Conservation (phyloP, 2,113 vertebrate genomes). For the Daboia siamensis region DNA sequence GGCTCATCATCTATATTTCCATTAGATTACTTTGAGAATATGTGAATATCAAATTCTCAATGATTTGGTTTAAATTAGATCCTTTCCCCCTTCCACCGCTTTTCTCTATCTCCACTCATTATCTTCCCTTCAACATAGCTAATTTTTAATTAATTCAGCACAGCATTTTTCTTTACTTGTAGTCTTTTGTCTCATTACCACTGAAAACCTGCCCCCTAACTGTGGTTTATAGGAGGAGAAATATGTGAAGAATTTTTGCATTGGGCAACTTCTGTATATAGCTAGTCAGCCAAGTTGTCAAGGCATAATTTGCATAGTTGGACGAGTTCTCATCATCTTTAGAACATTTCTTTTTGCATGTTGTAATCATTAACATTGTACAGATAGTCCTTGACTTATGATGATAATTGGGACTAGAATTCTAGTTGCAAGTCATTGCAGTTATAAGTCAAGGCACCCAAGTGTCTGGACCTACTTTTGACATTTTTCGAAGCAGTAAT, state of each 20-base stretch:
- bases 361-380: slow-evolving; percentile 28
- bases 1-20: background rate
- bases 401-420: too few species aligned
- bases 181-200: slow-evolving; percentile 33
- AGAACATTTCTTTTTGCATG: background rate
- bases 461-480: too few species aligned
- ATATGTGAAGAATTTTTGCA: background rate
- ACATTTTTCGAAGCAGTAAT: too few species aligned
- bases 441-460: slow-evolving; percentile 33
- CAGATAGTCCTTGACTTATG: too few species aligned
- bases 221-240: background rate
- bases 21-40: background rate
- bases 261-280: background rate
- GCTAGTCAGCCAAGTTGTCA: background rate
- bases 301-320: background rate
- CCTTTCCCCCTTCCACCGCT: slow-evolving; percentile 35
- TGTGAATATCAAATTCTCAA: background rate
- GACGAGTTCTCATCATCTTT: background rate
- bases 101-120: background rate
- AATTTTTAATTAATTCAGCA: background rate
- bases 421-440: background rate
- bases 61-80: background rate
- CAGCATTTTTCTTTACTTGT: slow-evolving; percentile 49
- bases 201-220: background rate
- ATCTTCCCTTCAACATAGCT: slow-evolving; percentile 46